These are phyloP conservation scores for Melanotaenia boesemani DNA, from an alignment of 2,797 vertebrate species.

Conservation along the genomic window DNA sequence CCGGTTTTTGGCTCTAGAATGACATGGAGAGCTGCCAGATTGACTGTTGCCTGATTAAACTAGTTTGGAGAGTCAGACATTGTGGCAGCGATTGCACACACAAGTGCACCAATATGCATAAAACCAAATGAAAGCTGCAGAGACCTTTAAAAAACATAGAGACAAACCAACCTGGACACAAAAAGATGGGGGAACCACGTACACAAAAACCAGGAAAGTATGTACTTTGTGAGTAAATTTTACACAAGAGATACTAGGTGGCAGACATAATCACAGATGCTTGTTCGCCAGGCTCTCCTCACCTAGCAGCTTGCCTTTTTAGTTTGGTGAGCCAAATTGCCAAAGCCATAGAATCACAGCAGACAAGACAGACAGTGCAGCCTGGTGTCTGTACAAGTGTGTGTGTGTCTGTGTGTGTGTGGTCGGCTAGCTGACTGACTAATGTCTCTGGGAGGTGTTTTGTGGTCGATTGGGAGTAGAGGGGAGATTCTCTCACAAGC, in stretches of 20 bases:
- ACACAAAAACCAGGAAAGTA: constrained; percentile 17
- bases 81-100: constrained; percentile 51
- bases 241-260: constrained; percentile 70
- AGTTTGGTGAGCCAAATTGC: constrained; percentile 74
- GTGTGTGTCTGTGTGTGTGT: constrained; percentile 36
- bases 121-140: constrained; percentile 31
- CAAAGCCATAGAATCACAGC: constrained; percentile 72
- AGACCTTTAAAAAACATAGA: constrained; percentile 22
- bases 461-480: constrained; percentile 72
- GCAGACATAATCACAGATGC: constrained; percentile 78
- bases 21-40: constrained; percentile 70
- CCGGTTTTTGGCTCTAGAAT: constrained; percentile 67
- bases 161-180: constrained; percentile 9
- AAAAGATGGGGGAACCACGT: constrained; percentile 13
- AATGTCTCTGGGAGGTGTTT: constrained; percentile 76
- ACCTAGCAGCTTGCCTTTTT: constrained; percentile 78
- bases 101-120: constrained; percentile 29
- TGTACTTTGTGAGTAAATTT: constrained; percentile 36
- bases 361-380: constrained; percentile 66
- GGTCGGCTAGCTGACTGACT: constrained; percentile 69
- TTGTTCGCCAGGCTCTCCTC: constrained; percentile 71
- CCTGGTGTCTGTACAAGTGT: constrained; percentile 37
- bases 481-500: constrained; percentile 72
- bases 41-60: constrained; percentile 76
- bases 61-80: constrained; percentile 68